These are phyloP conservation scores for Rhagonycha fulva DNA, from an alignment of 2,888 invertebrate species.

Conservation along the genomic window DNA sequence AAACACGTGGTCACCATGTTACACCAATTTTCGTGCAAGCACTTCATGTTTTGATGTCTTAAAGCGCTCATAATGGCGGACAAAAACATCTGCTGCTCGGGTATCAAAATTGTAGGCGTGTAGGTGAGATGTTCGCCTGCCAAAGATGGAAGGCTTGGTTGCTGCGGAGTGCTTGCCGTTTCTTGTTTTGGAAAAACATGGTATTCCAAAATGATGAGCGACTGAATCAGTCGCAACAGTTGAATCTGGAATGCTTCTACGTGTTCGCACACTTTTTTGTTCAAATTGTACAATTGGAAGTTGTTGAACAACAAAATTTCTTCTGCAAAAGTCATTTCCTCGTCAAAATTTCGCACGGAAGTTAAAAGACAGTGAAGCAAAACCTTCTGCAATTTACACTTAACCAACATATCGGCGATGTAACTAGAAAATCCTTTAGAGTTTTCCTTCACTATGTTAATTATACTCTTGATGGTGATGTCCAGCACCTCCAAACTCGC, in stretches of 20 bases:
- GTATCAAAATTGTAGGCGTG: conserved; percentile 66
- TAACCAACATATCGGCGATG: conserved; percentile 71
- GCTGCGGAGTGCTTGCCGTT: conserved; percentile 8
- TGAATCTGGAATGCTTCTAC: conserved; percentile 73
- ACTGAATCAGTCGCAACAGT: conserved; percentile 65
- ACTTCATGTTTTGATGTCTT: conserved; percentile 69
- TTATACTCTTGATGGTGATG: conserved; percentile 72
- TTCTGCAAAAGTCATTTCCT: conserved; percentile 69
- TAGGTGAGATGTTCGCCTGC: conserved; percentile 60
- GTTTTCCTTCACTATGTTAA: conserved; percentile 74
- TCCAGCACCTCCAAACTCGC: conserved; percentile 76
- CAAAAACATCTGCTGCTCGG: conserved; percentile 83
- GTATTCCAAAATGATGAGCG: conserved; percentile 76
- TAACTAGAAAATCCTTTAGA: conserved; percentile 78
- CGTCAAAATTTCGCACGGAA: conserved; percentile 68
- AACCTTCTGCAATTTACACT: conserved; percentile 84
- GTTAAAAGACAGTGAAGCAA: conserved; percentile 80
- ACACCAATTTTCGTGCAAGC: conserved; percentile 83
- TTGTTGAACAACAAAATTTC: conserved; percentile 76
- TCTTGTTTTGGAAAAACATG: conserved; percentile 58
- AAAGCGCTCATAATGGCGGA: conserved; percentile 78
- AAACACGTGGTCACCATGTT: conserved; percentile 78
- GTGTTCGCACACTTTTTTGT: conserved; percentile 64
- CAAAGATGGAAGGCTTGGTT: conserved; percentile 43
- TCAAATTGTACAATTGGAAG: conserved; percentile 60